These are phyloP conservation scores for Myzus persicae DNA, from an alignment of 1,140 invertebrate genomes.

Conservation along the genomic window DNA sequence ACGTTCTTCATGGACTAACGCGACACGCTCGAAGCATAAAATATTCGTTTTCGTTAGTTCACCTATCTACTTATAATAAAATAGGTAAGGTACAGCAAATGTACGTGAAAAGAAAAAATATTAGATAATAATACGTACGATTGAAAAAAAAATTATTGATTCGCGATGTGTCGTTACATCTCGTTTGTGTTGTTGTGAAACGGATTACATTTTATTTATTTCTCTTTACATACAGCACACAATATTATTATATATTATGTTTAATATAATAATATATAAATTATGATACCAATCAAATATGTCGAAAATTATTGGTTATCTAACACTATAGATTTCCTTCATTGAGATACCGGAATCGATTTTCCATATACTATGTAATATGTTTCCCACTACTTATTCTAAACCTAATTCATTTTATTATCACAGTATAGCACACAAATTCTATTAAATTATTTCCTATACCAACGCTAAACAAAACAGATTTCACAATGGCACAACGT, in stretches of 20 bases:
- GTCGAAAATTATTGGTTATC: slow-evolving; percentile 25
- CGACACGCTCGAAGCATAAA: slow-evolving; percentile 42
- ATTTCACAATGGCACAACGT: slow-evolving; percentile 16
- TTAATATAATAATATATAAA: background rate
- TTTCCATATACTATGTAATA: background rate
- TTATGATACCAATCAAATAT: background rate
- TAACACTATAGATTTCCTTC: slow-evolving; percentile 26
- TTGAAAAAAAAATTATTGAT: slow-evolving; percentile 55
- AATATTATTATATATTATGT: background rate
- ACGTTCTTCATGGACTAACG: slow-evolving; percentile 15
- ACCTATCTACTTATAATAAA: background rate
- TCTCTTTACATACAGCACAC: background rate
- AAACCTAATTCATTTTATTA: background rate
- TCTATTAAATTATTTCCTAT: background rate
- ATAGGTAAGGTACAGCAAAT: background rate
- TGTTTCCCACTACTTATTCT: background rate
- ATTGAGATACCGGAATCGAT: slow-evolving; percentile 28
- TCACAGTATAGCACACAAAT: background rate
- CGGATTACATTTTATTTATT: slow-evolving; percentile 39
- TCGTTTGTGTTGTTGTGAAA: slow-evolving; percentile 29
- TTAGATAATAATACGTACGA: slow-evolving; percentile 6
- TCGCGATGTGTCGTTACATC: slow-evolving; percentile 54
- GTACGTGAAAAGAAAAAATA: slow-evolving; percentile 51
- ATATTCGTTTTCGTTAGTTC: slow-evolving; percentile 27
- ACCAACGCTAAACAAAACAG: too few species aligned